Evolutionary conservation across 2,888 invertebrate genomes (phyloP).

Genomic region (Endotricha flammealis): DNA sequence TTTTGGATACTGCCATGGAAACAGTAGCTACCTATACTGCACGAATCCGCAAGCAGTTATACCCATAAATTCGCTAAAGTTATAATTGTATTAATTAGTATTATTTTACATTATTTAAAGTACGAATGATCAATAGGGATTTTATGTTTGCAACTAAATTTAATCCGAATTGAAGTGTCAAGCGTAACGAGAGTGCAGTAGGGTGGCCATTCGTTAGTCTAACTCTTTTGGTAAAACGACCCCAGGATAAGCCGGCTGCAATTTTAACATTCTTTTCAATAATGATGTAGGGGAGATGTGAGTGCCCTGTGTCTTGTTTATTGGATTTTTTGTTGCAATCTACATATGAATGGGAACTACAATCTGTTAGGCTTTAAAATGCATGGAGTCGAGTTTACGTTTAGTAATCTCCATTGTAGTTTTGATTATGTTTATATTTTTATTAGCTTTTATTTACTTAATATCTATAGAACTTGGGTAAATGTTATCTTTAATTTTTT

Average conservation of each 20-base stretch:
- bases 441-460: constrained; percentile 7
- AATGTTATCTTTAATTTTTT: background rate
- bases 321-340: constrained; percentile 78
- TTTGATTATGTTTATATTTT: constrained; percentile 21
- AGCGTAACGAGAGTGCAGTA: constrained; percentile 57
- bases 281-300: constrained; percentile 68
- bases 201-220: constrained; percentile 72
- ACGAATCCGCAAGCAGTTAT: no score
- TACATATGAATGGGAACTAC: constrained; percentile 73
- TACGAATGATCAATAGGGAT: constrained; percentile 15
- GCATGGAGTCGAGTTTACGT: constrained; percentile 44
- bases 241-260: constrained; percentile 69
- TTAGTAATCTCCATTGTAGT: constrained; percentile 34
- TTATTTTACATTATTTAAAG: no score
- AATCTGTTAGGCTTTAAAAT: constrained; percentile 62
- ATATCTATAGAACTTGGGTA: background rate
- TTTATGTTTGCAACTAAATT: constrained; percentile 55
- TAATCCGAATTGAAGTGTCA: constrained; percentile 72
- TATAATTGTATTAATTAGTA: no score
- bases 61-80: no score
- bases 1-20: no score
- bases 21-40: no score
- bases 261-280: constrained; percentile 77
- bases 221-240: constrained; percentile 77
- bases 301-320: constrained; percentile 71